phyloP scores from a whole-genome alignment of 2,113 vertebrate species.

The Nycticryphes semicollaris region DNA sequence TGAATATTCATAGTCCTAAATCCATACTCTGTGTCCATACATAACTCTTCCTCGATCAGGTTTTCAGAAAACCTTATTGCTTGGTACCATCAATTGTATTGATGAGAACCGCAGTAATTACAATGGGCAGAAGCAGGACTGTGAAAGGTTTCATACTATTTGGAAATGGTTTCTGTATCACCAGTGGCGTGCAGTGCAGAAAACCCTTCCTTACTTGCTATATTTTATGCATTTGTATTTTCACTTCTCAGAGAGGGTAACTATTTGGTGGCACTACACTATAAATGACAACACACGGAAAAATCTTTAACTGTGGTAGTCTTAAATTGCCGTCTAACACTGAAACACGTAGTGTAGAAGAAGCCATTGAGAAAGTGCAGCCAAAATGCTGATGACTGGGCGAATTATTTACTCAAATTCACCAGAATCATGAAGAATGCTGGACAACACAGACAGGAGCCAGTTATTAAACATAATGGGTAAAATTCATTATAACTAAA shows the following conservation, averaged over 20 bases:
- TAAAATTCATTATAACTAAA: neutral
- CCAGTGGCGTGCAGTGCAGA: neutral
- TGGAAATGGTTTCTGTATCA: neutral
- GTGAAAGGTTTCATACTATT: neutral
- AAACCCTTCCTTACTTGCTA: neutral
- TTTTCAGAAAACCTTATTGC: neutral
- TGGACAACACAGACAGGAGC: slow-evolving; percentile 51
- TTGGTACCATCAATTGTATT: neutral
- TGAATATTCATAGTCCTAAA: neutral
- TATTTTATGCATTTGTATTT: neutral
- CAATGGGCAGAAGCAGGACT: neutral
- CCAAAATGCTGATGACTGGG: slow-evolving; percentile 38
- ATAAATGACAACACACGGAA: neutral
- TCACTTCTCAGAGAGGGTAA: neutral
- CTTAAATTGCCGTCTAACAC: neutral
- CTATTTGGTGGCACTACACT: neutral
- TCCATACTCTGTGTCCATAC: neutral
- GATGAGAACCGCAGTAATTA: neutral
- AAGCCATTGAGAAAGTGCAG: neutral
- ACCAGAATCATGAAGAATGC: slow-evolving; percentile 46
- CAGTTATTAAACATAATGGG: neutral
- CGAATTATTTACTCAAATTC: slow-evolving; percentile 62
- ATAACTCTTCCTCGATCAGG: neutral
- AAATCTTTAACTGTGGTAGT: neutral
- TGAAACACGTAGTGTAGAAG: neutral